Evolutionary conservation across 2,113 vertebrate species (phyloP).

Genomic region (Tursiops truncatus): DNA sequence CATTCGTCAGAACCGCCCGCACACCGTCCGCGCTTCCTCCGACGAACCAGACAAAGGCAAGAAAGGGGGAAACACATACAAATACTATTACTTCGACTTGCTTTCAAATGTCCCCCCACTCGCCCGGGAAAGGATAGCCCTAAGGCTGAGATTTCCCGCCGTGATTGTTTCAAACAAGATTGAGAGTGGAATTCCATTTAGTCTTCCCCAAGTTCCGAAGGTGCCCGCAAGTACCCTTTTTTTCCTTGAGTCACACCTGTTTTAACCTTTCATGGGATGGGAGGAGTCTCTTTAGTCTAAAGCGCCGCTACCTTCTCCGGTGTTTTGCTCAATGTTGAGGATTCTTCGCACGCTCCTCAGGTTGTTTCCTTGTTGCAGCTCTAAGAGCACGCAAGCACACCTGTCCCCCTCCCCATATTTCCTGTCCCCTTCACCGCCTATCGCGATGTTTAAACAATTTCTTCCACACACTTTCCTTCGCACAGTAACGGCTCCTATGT

Average conservation of each 20-base stretch:
- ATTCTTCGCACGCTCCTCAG: constrained; percentile 21
- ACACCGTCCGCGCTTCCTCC: not conserved
- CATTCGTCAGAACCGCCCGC: not conserved
- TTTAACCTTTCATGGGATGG: not conserved
- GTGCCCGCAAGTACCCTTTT: not conserved
- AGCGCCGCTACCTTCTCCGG: not conserved
- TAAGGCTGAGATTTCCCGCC: not conserved
- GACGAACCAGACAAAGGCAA: constrained; percentile 55
- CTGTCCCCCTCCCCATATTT: not conserved
- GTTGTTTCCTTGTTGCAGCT: constrained; percentile 15
- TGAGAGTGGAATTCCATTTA: not conserved
- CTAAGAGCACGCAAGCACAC: not conserved
- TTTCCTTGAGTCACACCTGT: not conserved
- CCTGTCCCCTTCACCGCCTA: not conserved
- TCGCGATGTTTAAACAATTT: not conserved
- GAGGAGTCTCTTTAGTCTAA: not conserved
- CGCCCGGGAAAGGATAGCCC: not conserved
- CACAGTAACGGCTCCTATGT: not conserved
- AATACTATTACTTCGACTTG: not conserved
- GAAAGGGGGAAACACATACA: not conserved
- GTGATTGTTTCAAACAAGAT: constrained; percentile 1
- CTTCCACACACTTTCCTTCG: not conserved
- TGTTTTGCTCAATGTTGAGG: not conserved
- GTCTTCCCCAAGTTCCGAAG: constrained; percentile 3
- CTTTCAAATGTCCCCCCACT: not conserved